A percentile compares a stretch with the other conserved stretches of the same genome.
Evolutionary conservation across 2,888 invertebrate genomes (phyloP).

Genomic region (Folsomia candida): DNA sequence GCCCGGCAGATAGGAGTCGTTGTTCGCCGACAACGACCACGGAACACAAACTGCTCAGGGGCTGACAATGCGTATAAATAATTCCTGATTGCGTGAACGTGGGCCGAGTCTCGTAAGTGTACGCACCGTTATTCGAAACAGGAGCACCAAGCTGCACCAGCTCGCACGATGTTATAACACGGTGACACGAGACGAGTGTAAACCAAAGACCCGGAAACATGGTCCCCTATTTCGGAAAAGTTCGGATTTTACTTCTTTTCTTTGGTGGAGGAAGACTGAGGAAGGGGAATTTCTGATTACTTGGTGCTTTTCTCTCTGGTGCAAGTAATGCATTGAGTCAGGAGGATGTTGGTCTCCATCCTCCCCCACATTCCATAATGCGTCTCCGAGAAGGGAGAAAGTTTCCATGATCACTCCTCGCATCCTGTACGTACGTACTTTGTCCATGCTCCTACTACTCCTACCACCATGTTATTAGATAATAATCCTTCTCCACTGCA

Average conservation of each 20-base stretch:
- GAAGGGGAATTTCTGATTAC: conserved; percentile 7
- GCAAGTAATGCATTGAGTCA: background rate
- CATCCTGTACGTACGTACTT: too few species aligned
- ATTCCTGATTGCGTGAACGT: background rate
- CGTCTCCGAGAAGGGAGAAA: background rate
- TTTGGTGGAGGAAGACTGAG: too few species aligned
- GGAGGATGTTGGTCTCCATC: background rate
- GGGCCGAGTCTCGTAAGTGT: background rate
- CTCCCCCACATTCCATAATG: background rate
- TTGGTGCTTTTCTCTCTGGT: background rate
- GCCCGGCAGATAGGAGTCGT: background rate
- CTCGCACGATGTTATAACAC: background rate
- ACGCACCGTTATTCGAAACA: background rate
- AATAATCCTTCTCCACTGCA: background rate
- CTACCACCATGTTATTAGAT: too few species aligned
- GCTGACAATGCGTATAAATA: background rate
- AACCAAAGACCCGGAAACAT: conserved; percentile 1
- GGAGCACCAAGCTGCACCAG: background rate
- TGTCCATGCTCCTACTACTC: too few species aligned
- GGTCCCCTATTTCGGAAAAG: background rate
- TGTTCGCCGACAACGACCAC: background rate
- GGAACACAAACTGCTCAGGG: background rate
- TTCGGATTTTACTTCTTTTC: background rate
- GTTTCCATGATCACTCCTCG: too few species aligned
- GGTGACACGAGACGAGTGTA: background rate